Evolutionary conservation across 2,113 vertebrate species (phyloP), one percentile per base, ranked within the genome.

Genomic region (Carassius gibelio): DNA sequence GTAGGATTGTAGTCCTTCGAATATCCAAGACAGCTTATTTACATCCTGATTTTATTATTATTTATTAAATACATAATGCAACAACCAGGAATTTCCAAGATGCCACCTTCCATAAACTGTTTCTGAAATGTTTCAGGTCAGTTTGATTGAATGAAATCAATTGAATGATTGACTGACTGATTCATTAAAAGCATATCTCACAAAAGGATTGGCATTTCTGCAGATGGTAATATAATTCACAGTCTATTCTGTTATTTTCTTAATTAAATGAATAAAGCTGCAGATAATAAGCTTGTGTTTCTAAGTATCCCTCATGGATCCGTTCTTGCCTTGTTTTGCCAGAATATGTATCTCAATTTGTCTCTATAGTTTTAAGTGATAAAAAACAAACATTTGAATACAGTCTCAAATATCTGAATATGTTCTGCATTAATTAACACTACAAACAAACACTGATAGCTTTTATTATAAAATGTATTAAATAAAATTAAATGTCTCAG

Each of bases 31-130:
- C 14, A 82, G 64, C 62, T 69, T 26, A 69, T 82, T 82, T 55
- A 69, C 45, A 82, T 82, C 59, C 64, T 69, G 30, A 72, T 23
- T 57, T 57, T 59, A 57, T 55, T 72, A 38, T 17, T 82, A 82
- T 72, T 83, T 26, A 83, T 57, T 23, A 17, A 71, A 72, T 83
- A 26, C 66, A 72, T 83, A 42, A 83, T 72, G 81, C 66, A 83
- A 17, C 30, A 55, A 38, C 19, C 34, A 59, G 30, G 72, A 42
- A 38, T 59, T 69, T 34, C 66, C 81, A 30, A 8, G 66, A 71
- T 52, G 66, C 34, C 48, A 59, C 50, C 68, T 83, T 34, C 19
- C 21, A 59, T 8, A 5, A 42, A 36, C 6, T 81, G 64, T 8
- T 21, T 50, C 8, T 50, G 14, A 34, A 30, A 23, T 80, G 59